Conservation (phyloP, 2,888 invertebrate genomes). For the Chrysina gloriosa region DNA sequence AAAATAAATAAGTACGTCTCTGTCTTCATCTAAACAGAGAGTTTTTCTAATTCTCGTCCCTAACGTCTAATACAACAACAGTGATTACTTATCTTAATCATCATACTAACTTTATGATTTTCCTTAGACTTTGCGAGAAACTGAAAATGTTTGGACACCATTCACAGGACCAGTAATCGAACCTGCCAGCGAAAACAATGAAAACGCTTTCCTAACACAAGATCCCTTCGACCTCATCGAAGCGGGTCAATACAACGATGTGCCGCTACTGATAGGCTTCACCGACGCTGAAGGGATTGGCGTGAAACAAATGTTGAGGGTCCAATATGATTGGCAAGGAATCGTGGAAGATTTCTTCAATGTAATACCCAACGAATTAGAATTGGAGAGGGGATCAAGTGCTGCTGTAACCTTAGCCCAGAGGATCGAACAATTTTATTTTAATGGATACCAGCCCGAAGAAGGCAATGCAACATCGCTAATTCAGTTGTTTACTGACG, state of each 20-base stretch:
- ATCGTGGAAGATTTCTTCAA: conserved; percentile 8
- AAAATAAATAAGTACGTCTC: no score
- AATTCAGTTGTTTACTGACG: conserved; percentile 27
- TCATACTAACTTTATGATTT: background rate
- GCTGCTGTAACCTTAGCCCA: background rate
- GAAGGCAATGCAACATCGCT: background rate
- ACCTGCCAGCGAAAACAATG: conserved; percentile 34
- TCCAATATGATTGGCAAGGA: background rate
- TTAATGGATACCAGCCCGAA: background rate
- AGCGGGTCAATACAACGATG: conserved; percentile 43
- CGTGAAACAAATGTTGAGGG: conserved; percentile 1
- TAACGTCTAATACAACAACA: no score
- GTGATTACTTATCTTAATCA: no score
- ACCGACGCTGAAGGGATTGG: conserved; percentile 42
- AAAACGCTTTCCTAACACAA: conserved; percentile 44
- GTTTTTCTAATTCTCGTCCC: no score
- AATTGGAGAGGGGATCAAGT: background rate
- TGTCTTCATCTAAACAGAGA: no score
- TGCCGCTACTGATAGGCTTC: conserved; percentile 47
- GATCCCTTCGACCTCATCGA: conserved; percentile 40
- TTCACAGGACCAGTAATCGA: conserved; percentile 44
- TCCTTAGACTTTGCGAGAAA: background rate
- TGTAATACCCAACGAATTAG: conserved; percentile 33
- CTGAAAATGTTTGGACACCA: conserved; percentile 9
- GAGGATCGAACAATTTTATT: conserved; percentile 26